A percentile compares a stretch with the other conserved stretches of the same genome.
These are phyloP conservation scores for Apoda limacodes DNA, from an alignment of 2,888 invertebrate genomes.

Conservation along the genomic window DNA sequence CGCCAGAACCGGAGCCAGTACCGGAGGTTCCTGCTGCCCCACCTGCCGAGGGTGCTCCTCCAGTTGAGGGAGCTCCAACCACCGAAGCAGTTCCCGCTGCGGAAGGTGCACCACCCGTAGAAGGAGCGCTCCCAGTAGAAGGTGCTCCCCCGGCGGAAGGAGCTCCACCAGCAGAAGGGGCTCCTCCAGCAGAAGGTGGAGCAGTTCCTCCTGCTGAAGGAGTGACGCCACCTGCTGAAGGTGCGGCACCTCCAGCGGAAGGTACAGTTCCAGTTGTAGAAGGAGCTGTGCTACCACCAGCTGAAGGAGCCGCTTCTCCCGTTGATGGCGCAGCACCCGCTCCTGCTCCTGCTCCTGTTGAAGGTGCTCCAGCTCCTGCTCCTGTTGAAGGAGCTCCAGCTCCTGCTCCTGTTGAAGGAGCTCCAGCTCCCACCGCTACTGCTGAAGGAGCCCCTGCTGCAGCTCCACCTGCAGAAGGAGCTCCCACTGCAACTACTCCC, in stretches of 20 bases:
- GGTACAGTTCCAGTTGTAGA: too few relatives aligned
- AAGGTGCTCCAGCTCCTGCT: conserved; percentile 23
- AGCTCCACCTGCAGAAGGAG: conserved; percentile 33
- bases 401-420: conserved; percentile 24
- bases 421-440: conserved; percentile 26
- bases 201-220: conserved; percentile 25
- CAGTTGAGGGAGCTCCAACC: conserved; percentile 23
- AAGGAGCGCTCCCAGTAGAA: conserved; percentile 33
- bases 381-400: conserved; percentile 37
- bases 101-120: conserved; percentile 25
- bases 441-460: conserved; percentile 29
- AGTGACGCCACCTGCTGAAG: conserved; percentile 28
- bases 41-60: conserved; percentile 22
- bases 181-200: conserved; percentile 12
- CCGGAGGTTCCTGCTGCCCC: conserved; percentile 25
- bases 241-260: conserved; percentile 30
- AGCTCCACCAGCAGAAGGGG: conserved; percentile 25
- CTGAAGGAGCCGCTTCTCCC: conserved; percentile 24
- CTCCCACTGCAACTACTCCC: conserved; percentile 27
- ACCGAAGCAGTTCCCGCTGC: conserved; percentile 19
- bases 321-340: conserved; percentile 18
- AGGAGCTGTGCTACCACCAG: too few relatives aligned
- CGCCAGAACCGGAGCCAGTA: conserved; percentile 24
- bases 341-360: conserved; percentile 22
- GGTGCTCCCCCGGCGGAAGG: conserved; percentile 31